Base-by-base conservation (phyloP, 2,797 vertebrate genomes). In the Galaxias olidus region DNA sequence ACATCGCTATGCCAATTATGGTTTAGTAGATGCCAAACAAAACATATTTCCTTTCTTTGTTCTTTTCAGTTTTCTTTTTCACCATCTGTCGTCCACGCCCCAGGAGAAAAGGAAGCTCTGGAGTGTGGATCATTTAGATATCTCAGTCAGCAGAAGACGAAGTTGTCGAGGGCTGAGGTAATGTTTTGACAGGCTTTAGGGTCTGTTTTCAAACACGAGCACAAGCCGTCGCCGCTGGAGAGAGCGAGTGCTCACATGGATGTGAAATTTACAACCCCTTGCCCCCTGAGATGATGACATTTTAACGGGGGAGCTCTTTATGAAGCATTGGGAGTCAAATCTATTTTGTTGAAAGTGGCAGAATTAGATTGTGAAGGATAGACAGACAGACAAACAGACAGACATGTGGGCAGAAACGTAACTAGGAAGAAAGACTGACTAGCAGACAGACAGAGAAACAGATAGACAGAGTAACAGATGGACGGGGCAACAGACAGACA, bases 181-280 rank as follows among this genome's bases (percentile, higher is more conserved):
- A 80, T 74, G 79, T 75, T 77, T 74, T 72, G 51, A 63, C 63
- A 66, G 72, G 48, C 51, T 65, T 43, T 30, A 49, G 73, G 68
- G n/a, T n/a, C n/a, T 20, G 62, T 41, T 30, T 70, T 61, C 56
- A 59, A 80, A 73, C 47, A 15, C 59, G 49, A 57, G 57, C 59
- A 44, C 42, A 44, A 71, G 59, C 18, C 59, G 65, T 65, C 51
- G 65, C 72, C 73, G 30, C 61, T 41, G n/a, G 51, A 9, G 62
- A 47, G 9, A 0, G 65, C 65, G 65, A 71, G 50, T 4, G 4
- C 47, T 56, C 47, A 55, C 51, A 76, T 9, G 17, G 5, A 9
- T 43, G 43, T 55, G 53, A 49, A n/a, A 63, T 65, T 17, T 59
- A 63, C 55, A 10, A 46, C n/a, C 4, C n/a, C 41, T 68, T 51